Percentiles rank a stretch among this genome's conserved stretches.
These are phyloP conservation scores for Ctenomys sociabilis DNA, from an alignment of 2,113 vertebrate species.

Conservation along the genomic window DNA sequence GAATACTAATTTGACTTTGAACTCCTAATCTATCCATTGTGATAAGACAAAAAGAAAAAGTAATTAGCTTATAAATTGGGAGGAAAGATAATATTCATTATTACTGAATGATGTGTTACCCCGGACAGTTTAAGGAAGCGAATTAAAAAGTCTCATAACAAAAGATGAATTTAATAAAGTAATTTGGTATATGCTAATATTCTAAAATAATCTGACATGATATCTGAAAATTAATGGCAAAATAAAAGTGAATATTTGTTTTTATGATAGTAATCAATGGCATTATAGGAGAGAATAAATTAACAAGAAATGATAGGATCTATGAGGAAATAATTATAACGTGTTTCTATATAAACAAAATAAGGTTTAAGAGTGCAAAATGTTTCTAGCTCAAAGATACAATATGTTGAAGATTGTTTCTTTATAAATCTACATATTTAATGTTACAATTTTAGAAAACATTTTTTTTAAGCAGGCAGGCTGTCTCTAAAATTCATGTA, in stretches of 20 bases:
- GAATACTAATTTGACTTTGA: slow-evolving; percentile 18
- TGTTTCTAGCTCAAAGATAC: neutral
- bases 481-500: neutral
- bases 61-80: neutral
- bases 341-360: neutral
- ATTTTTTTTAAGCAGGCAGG: neutral
- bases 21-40: neutral
- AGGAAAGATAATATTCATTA: neutral
- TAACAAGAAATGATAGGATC: neutral
- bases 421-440: neutral
- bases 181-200: neutral
- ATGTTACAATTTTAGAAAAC: neutral
- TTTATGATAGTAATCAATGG: neutral
- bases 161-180: neutral
- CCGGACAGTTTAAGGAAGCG: slow-evolving; percentile 8
- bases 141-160: neutral
- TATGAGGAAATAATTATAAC: neutral
- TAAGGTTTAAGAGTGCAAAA: neutral
- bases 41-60: neutral
- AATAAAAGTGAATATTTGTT: neutral
- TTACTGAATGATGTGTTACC: neutral
- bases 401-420: neutral
- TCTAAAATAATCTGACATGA: neutral
- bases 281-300: slow-evolving; percentile 3
- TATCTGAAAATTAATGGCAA: neutral